Base-by-base conservation (phyloP, 1,140 invertebrate species). In the Ips typographus region DNA sequence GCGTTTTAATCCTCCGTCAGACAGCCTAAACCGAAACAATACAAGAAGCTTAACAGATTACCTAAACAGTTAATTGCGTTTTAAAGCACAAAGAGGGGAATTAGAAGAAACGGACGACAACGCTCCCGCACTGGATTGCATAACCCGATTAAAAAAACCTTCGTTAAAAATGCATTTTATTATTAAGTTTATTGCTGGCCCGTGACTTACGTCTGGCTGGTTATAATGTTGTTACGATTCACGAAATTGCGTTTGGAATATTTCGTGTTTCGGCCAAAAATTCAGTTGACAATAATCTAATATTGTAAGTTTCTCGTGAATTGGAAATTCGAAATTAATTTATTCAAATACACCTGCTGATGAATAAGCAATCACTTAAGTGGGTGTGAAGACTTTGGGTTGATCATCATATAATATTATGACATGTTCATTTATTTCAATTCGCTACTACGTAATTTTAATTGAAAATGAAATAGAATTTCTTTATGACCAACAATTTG, bases 31-130 rank as follows among this genome's bases (percentile, higher is more conserved):
- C 57, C 39, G 39, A 59, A 59, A 59, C 57, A 41, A 59, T n/a
- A 59, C 57, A 59, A 59, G 57, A 42, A 59, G 57, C 57, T 59
- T 59, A 59, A 42, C 40, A 42, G 57, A 59, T 59, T 59, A 59
- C 57, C 57, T 42, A 41, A 41, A 59, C 57, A 59, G 57, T 59
- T 59, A 59, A 59, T 59, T 59, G 57, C 57, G 40, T 59, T 59
- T 36, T 38, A 59, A 59, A 59, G 40, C 38, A n/a, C 5, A 59
- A 59, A 40, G 57, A 5, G 4, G 1, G 40, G 57, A n/a, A 42
- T 42, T 42, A 59, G 40, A 42, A 59, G 57, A 59, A 59, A 41
- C 40, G 40, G 40, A n/a, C 57, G 8, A 59, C 57, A 59, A 59
- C 8, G 57, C 57, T 7, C 7, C 40, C 8, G 40, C 40, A 5